phyloP scores from a whole-genome alignment of 2,113 vertebrate species.

The Hyla sarda region DNA sequence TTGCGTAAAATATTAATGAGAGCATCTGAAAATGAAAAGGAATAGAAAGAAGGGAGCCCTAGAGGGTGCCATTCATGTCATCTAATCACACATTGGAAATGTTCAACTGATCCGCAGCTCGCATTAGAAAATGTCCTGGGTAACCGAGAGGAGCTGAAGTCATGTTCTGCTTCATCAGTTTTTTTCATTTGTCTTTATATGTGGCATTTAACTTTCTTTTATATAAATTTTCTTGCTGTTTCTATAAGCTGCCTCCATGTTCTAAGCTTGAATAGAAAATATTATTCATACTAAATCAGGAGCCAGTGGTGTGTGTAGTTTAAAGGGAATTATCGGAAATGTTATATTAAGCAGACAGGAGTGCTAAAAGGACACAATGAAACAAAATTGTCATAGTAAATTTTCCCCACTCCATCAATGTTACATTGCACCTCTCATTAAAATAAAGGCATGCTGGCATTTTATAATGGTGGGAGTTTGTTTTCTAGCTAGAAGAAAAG shows the following conservation, averaged over 20 bases:
- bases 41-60: conserved; percentile 32
- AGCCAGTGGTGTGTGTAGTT: conserved; percentile 8
- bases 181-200: conserved; percentile 48
- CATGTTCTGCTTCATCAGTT: conserved; percentile 38
- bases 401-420: no score
- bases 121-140: background rate
- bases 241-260: background rate
- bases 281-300: background rate
- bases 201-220: conserved; percentile 31
- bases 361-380: background rate
- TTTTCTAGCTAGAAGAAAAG: no score
- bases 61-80: conserved; percentile 43
- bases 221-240: conserved; percentile 28
- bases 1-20: conserved; percentile 55
- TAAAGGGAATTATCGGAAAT: background rate
- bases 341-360: background rate
- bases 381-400: background rate
- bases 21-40: conserved; percentile 44
- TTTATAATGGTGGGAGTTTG: no score
- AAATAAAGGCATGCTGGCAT: no score
- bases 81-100: conserved; percentile 48
- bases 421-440: no score
- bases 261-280: conserved; percentile 24
- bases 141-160: conserved; percentile 33
- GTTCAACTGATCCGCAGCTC: conserved; percentile 7